phyloP scores from a whole-genome alignment of 2,888 invertebrate genomes.

The Drosophila aldrichi region DNA sequence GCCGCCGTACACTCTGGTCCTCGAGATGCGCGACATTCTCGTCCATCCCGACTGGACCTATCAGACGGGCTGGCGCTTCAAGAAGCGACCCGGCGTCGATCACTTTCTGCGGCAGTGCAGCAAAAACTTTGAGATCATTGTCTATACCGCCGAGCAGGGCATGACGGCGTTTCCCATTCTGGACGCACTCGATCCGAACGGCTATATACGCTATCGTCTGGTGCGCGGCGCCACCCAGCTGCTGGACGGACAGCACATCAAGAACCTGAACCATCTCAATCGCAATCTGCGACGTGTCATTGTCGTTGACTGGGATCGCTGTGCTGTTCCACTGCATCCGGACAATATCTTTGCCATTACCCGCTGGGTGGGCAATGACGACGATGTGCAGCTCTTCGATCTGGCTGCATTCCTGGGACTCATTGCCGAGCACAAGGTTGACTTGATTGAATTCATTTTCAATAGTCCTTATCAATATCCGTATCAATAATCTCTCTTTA shows the following conservation, averaged over 20 bases:
- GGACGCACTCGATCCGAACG: slow-evolving; percentile 96
- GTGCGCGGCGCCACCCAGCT: slow-evolving; percentile 98
- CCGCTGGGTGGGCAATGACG: slow-evolving; percentile 97
- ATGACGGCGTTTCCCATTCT: slow-evolving; percentile 97
- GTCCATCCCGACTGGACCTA: slow-evolving; percentile 99
- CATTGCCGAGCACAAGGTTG: slow-evolving; percentile 89
- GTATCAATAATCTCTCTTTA: background rate
- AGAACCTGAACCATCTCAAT: slow-evolving; percentile 94
- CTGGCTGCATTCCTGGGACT: slow-evolving; percentile 96
- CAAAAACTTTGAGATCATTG: slow-evolving; percentile 96
- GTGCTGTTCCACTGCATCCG: slow-evolving; percentile 94
- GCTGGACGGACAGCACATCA: slow-evolving; percentile 96
- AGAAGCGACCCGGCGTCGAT: slow-evolving; percentile 98
- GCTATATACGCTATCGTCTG: slow-evolving; percentile 94
- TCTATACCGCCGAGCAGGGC: slow-evolving; percentile 97
- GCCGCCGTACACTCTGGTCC: slow-evolving; percentile 97
- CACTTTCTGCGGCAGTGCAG: slow-evolving; percentile 95
- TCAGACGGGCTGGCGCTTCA: slow-evolving; percentile 98
- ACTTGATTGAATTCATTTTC: too few relatives aligned
- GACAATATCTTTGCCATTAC: slow-evolving; percentile 94
- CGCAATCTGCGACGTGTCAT: slow-evolving; percentile 95
- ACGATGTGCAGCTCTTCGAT: slow-evolving; percentile 95
- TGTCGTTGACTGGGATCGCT: slow-evolving; percentile 96
- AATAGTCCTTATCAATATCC: background rate
- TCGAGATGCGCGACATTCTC: slow-evolving; percentile 97